Evolutionary conservation across 2,797 vertebrate genomes (phyloP), one percentile per base, ranked within the genome.

Genomic region (Microcaecilia unicolor): DNA sequence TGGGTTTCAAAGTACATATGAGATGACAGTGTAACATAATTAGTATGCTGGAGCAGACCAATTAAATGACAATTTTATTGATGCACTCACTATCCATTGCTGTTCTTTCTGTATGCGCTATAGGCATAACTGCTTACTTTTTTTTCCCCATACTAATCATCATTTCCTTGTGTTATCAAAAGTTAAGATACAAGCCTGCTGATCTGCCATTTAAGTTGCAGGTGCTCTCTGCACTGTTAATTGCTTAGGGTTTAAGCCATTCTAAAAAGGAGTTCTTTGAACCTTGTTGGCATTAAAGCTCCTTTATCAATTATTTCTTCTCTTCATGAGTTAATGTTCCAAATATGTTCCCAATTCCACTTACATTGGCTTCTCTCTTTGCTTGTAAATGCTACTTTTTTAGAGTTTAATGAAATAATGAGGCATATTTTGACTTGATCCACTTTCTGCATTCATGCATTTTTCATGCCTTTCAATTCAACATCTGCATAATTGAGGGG

Each of bases 131-230:
- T 9, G 11, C 25, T 28, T 15, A n/a, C n/a, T 15, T 25, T 44
- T 35, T 28, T 18, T 37, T 47, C 37, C 44, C 44, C 58, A n/a
- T 49, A 54, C 56, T 54, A 26, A 26, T 15, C 38, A 34, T 49
- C 49, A 47, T 43, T 51, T 48, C 25, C 1, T 0, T 16, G 15
- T 20, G n/a, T 41, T 38, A 23, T 11, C 27, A 39, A 22, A 7
- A 17, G n/a, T n/a, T 56, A 43, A 31, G 10, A 4, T 37, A 39
- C 7, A 6, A 13, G 23, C 27, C 47, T 2, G 8, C 39, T 34
- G 39, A 74, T 79, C 70, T 75, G 30, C 76, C 67, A 48, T 28
- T 10, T 34, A 23, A 15, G 4, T 31, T 35, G n/a, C 17, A 50
- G 51, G 31, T 40, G 41, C 22, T 26, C 42, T 37, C 41, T 54